These are phyloP conservation scores for Chroicocephalus ridibundus DNA, from an alignment of 2,113 vertebrate species.

Conservation along the genomic window DNA sequence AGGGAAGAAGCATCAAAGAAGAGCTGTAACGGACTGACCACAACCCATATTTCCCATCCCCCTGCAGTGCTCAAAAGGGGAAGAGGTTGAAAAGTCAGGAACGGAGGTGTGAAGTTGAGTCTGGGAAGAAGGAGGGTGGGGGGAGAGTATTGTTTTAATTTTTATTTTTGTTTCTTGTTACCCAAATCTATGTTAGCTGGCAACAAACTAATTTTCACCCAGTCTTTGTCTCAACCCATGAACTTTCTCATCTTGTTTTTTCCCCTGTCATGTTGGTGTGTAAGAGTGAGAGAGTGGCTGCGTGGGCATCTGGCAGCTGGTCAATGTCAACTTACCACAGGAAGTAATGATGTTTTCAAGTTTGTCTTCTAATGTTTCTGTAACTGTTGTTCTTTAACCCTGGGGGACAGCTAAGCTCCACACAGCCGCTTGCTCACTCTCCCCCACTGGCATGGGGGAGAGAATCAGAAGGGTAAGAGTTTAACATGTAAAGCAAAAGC, in stretches of 20 bases:
- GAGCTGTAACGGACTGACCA: neutral
- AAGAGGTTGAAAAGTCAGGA: neutral
- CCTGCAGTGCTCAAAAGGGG: neutral
- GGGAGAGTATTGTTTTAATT: neutral
- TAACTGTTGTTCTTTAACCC: neutral
- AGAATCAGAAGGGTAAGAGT: neutral
- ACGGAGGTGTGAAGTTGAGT: neutral
- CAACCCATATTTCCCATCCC: neutral
- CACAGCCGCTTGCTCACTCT: no score
- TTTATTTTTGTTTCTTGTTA: neutral
- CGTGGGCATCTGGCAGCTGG: neutral
- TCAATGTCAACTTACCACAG: neutral
- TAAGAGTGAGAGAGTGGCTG: neutral
- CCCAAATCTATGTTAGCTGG: fast-evolving
- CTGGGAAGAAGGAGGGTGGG: fast-evolving
- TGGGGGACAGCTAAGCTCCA: neutral
- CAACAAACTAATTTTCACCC: neutral
- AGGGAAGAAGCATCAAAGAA: neutral
- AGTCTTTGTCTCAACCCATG: neutral
- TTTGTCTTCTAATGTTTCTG: neutral
- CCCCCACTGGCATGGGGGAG: no score
- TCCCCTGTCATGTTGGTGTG: neutral
- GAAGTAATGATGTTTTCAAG: neutral
- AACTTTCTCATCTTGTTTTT: neutral
- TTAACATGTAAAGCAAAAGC: neutral